A percentile compares a stretch with the other conserved stretches of the same genome.
Conservation (phyloP, 2,888 invertebrate genomes). For the Schizotus pectinicornis region DNA sequence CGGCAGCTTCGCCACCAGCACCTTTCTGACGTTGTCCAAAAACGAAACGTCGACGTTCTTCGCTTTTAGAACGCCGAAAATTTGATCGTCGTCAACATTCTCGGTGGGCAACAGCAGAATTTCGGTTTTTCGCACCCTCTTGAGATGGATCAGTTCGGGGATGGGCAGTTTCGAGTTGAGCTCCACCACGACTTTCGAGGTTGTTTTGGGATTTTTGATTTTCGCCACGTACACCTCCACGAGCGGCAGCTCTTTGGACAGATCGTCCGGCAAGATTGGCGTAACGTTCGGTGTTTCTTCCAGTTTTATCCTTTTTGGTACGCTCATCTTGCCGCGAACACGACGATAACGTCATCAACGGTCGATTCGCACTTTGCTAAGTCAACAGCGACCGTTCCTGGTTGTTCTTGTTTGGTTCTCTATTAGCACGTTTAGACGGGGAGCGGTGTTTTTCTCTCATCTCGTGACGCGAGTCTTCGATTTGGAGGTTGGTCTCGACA, state of each 20-base stretch:
- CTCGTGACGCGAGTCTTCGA: neutral
- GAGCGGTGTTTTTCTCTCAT: neutral
- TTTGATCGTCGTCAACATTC: conserved; percentile 45
- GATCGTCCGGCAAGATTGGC: conserved; percentile 43
- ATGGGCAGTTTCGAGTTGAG: conserved; percentile 67
- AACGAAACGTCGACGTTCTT: conserved; percentile 61
- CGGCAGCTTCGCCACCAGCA: conserved; percentile 66
- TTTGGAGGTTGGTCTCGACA: no score
- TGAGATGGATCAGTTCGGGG: conserved; percentile 71
- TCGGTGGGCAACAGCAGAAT: conserved; percentile 63
- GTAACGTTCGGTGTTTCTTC: conserved; percentile 30
- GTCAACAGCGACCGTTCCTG: neutral
- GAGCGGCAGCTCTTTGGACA: conserved; percentile 46
- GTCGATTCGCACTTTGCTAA: conserved; percentile 2
- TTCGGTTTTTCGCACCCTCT: conserved; percentile 69
- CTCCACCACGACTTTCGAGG: conserved; percentile 67
- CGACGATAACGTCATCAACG: conserved; percentile 2
- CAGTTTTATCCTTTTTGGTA: conserved; percentile 44
- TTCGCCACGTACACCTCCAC: conserved; percentile 67
- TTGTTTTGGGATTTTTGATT: conserved; percentile 66
- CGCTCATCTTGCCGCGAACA: conserved; percentile 31
- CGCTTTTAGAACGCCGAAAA: conserved; percentile 52
- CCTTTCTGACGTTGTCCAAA: conserved; percentile 62
- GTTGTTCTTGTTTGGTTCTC: neutral
- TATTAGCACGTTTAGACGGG: neutral